Percentiles rank a stretch among this genome's conserved stretches.
Evolutionary conservation across 2,113 vertebrate genomes (phyloP).

Genomic region (Sialia sialis): DNA sequence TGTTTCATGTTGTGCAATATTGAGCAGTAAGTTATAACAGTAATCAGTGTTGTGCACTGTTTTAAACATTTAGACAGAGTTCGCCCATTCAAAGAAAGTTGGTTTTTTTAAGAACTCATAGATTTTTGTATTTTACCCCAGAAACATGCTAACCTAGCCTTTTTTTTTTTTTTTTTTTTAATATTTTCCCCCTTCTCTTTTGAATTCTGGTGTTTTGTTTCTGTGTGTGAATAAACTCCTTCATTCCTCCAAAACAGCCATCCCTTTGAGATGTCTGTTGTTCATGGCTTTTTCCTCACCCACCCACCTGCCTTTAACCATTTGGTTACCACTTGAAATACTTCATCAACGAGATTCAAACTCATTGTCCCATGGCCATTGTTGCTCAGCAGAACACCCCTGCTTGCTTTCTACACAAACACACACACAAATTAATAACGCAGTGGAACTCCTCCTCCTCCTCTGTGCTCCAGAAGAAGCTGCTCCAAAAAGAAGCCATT

Average conservation of each 20-base stretch:
- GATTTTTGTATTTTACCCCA: background rate
- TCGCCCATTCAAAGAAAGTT: background rate
- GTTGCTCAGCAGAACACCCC: constrained; percentile 59
- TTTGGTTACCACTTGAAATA: constrained; percentile 47
- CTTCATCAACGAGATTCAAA: constrained; percentile 44
- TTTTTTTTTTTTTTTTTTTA: too few species aligned
- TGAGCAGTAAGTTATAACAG: background rate
- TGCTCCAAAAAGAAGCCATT: constrained; percentile 72
- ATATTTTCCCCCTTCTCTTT: background rate
- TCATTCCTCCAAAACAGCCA: background rate
- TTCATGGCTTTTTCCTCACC: background rate
- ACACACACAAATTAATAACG: constrained; percentile 57
- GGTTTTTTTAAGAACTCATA: background rate
- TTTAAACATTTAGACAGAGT: background rate
- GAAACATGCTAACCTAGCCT: background rate
- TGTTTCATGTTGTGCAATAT: background rate
- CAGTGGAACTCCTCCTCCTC: constrained; percentile 67
- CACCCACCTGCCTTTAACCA: constrained; percentile 35
- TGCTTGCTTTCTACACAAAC: constrained; percentile 63
- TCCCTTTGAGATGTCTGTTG: background rate
- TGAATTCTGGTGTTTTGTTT: background rate
- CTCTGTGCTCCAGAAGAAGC: constrained; percentile 62
- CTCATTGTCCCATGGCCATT: constrained; percentile 58
- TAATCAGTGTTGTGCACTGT: background rate
- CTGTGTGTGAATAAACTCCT: background rate